Evolutionary conservation across 2,888 invertebrate species (phyloP), one percentile per base, ranked within the genome.

Genomic region (Adelphocoris suturalis): DNA sequence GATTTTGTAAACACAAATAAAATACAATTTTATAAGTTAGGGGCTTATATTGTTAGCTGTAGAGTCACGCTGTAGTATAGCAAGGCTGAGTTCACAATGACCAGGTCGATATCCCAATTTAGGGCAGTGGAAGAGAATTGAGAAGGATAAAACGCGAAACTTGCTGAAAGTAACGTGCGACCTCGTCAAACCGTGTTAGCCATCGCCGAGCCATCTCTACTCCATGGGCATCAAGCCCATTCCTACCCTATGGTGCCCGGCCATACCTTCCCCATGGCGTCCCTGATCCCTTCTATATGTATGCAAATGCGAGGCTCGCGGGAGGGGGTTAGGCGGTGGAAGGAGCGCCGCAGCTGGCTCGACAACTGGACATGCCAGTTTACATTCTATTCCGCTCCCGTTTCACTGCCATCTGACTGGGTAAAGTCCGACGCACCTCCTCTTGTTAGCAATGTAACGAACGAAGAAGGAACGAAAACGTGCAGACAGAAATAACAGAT

Each of bases 281-380:
- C 52, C 13, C 47, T 19, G 52, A 19, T 37, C 46, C 78, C 55
- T 82, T 86, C 86, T 86, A 86, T 86, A 86, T 86, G 86, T 86
- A 86, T 86, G 86, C 47, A 86, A 86, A 86, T 86, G 86, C 19
- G 19, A 16, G 28, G 28, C 75, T 19, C n/a, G 80, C 80, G 9
- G 11, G 37, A 68, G 37, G n/a, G 5, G 7, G 57, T 13, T 16
- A 16, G 7, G 57, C 1, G 68, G 7, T 37, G 68, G 75, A 23
- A 37, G 86, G 86, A 86, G 23, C 28, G 86, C 47, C 75, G 86
- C 86, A 86, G 86, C 75, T 86, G 86, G 86, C 86, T 75, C 75
- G 86, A 86, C 86, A 86, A 57, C 37, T 27, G 85, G 85, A 85
- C 57, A 28, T 11, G 28, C 55, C 82, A 37, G 55, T 19, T 78